Evolutionary conservation across 2,888 invertebrate species (phyloP).

Genomic region (Xestobium rufovillosum): DNA sequence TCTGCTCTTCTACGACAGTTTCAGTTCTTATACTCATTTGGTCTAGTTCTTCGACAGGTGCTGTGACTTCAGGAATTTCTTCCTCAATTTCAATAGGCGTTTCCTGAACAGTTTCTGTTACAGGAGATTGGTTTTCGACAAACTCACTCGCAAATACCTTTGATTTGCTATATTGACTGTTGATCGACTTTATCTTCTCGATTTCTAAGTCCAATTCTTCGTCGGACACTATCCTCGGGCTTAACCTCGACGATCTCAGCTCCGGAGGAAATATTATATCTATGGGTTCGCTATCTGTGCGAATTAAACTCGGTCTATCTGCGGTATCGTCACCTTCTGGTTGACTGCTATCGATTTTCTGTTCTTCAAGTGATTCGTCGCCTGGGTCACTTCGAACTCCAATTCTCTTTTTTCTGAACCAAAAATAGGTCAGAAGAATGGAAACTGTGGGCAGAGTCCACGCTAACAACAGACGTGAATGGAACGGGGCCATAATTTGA

Average conservation of each 20-base stretch:
- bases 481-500: conserved; percentile 61
- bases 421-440: conserved; percentile 69
- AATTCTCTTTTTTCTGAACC: conserved; percentile 75
- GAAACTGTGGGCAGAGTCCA: conserved; percentile 75
- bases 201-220: conserved; percentile 63
- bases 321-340: conserved; percentile 33
- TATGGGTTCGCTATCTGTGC: conserved; percentile 64
- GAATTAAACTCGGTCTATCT: too few species aligned
- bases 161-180: too few species aligned
- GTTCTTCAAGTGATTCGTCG: conserved; percentile 38
- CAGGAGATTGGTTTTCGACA: too few species aligned
- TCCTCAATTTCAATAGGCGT: neutral
- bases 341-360: conserved; percentile 32
- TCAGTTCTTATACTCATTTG: neutral
- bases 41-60: neutral
- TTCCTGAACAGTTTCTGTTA: too few species aligned
- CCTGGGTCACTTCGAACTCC: conserved; percentile 68
- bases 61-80: conserved; percentile 2
- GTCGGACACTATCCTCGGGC: conserved; percentile 54
- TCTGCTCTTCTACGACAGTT: neutral
- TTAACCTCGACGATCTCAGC: conserved; percentile 40
- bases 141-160: too few species aligned
- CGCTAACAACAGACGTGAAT: conserved; percentile 65
- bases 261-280: conserved; percentile 49
- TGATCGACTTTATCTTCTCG: conserved; percentile 53